A percentile compares a stretch with the other conserved stretches of the same genome.
phyloP scores from a whole-genome alignment of 2,797 vertebrate genomes.

The Carapus acus region DNA sequence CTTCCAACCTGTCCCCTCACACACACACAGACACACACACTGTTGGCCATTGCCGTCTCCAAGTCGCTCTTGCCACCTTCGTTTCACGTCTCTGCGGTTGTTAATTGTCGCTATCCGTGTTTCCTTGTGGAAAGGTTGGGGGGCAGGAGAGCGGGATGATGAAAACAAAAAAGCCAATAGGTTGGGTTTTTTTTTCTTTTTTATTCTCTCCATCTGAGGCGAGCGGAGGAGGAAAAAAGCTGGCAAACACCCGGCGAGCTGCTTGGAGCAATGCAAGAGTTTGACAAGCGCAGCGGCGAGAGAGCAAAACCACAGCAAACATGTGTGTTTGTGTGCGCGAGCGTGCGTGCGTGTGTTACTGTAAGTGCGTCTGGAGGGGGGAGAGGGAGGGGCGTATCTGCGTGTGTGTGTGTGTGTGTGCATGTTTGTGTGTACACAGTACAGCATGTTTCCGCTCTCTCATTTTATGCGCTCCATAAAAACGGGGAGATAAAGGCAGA shows the following conservation, averaged over 20 bases:
- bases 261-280: constrained; percentile 60
- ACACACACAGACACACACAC: too few species aligned
- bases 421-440: constrained; percentile 9
- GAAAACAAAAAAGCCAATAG: too few species aligned
- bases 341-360: constrained; percentile 2
- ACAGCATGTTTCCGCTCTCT: constrained; percentile 20
- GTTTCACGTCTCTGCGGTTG: too few species aligned
- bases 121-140: too few species aligned
- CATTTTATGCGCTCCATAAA: constrained; percentile 9
- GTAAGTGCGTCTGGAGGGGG: not conserved
- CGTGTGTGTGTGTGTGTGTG: constrained; percentile 4
- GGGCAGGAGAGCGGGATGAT: too few species aligned
- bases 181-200: constrained; percentile 26
- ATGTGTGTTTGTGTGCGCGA: constrained; percentile 25
- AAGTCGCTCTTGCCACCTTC: too few species aligned
- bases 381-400: not conserved
- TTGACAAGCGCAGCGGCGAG: constrained; percentile 49
- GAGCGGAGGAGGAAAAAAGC: too few species aligned
- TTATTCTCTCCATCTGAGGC: constrained; percentile 49
- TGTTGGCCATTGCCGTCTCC: too few species aligned
- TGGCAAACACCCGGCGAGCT: constrained; percentile 39
- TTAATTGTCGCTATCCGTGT: too few species aligned
- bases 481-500: constrained; percentile 10
- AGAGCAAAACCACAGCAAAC: constrained; percentile 14
- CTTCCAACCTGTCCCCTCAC: too few species aligned